phyloP scores from a whole-genome alignment of 2,888 invertebrate genomes.

The Drymonia ruficornis region DNA sequence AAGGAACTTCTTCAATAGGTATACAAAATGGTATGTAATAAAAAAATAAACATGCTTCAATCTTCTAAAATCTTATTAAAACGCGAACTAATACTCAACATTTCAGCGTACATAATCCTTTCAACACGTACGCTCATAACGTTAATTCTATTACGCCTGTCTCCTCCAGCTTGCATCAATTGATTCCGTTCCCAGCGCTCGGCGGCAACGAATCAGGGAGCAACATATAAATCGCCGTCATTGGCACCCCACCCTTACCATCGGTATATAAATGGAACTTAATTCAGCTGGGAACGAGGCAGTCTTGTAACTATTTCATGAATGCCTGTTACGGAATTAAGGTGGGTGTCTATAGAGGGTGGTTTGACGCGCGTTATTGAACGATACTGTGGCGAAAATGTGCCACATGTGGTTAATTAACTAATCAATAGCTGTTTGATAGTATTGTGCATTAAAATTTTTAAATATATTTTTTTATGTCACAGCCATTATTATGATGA shows the following conservation, averaged over 20 bases:
- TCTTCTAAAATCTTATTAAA: too few relatives aligned
- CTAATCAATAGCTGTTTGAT: too few relatives aligned
- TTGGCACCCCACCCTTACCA: conserved; percentile 11
- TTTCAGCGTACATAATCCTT: not conserved
- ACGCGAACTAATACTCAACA: not conserved
- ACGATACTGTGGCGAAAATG: too few relatives aligned
- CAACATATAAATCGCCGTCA: conserved; percentile 7
- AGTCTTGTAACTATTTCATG: conserved; percentile 38
- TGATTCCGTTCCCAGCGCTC: not conserved
- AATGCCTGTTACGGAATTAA: conserved; percentile 25
- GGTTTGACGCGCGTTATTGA: not conserved
- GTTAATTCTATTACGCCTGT: conserved; percentile 10
- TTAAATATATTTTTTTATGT: too few relatives aligned
- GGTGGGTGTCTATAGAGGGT: not conserved
- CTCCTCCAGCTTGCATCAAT: not conserved
- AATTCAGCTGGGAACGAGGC: conserved; percentile 27
- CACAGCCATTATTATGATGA: too few relatives aligned
- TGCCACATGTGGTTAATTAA: too few relatives aligned
- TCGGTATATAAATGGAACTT: conserved; percentile 29
- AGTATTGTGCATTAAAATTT: too few relatives aligned
- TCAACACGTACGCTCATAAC: not conserved
- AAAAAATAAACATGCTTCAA: too few relatives aligned
- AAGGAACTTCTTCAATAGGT: too few relatives aligned
- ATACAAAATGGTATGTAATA: too few relatives aligned
- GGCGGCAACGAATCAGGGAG: not conserved